Evolutionary conservation across 1,140 invertebrate genomes (phyloP).

Genomic region (Drosophila erecta): DNA sequence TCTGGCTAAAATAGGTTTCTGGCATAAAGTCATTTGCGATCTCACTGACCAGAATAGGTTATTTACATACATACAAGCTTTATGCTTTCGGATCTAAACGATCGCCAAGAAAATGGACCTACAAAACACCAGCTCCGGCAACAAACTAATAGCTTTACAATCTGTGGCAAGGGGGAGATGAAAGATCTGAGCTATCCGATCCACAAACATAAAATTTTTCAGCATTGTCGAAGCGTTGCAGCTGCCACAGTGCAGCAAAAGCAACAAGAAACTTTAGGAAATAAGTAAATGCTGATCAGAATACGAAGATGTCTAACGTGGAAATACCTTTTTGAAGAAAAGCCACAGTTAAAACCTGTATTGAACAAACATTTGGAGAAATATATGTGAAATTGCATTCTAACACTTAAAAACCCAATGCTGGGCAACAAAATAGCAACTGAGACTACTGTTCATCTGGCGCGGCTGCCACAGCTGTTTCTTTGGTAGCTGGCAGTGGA

Average conservation of each 20-base stretch:
- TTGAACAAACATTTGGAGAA: no score
- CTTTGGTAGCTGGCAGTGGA: constrained; percentile 17
- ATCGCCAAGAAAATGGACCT: constrained; percentile 61
- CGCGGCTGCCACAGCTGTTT: background rate
- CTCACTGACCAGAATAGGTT: no score
- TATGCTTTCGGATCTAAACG: constrained; percentile 52
- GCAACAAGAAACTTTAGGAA: background rate
- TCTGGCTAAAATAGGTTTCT: background rate
- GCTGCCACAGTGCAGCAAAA: constrained; percentile 31
- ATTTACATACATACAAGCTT: background rate
- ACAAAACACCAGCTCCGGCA: constrained; percentile 57
- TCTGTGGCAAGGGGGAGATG: background rate
- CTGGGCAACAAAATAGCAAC: no score
- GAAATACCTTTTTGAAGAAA: background rate
- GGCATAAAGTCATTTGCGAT: no score
- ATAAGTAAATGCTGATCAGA: background rate
- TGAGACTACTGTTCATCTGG: constrained; percentile 2
- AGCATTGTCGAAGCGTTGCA: constrained; percentile 62
- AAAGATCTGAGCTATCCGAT: background rate
- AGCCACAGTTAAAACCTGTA: no score
- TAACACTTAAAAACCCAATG: no score
- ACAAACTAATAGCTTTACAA: constrained; percentile 61
- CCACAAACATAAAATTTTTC: constrained; percentile 60
- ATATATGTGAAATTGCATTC: no score
- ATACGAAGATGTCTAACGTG: no score